A percentile compares a stretch with the other conserved stretches of the same genome.
Conservation (phyloP, 2,113 vertebrate species). For the Gulo gulo region DNA sequence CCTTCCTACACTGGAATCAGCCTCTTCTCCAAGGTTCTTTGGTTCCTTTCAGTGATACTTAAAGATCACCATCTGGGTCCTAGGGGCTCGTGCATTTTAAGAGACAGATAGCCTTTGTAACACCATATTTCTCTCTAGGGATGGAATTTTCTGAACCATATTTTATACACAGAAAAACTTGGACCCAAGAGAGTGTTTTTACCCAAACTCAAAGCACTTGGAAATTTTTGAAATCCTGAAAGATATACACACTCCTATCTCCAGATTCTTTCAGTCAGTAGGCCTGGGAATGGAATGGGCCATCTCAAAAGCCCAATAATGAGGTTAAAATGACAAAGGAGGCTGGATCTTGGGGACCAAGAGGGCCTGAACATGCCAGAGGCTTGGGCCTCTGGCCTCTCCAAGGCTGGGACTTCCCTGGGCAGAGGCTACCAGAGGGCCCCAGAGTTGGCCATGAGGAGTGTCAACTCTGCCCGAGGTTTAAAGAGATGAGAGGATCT, state of each 20-base stretch:
- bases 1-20: background rate
- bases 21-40: background rate
- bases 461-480: background rate
- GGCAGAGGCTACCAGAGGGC: background rate
- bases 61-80: background rate
- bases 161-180: slow-evolving; percentile 29
- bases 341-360: background rate
- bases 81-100: background rate
- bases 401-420: background rate
- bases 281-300: background rate
- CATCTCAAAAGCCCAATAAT: background rate
- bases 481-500: background rate
- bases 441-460: too few relatives aligned
- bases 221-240: background rate
- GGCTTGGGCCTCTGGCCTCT: background rate
- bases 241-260: background rate
- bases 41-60: background rate
- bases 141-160: background rate
- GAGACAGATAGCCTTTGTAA: background rate
- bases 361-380: background rate
- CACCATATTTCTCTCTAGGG: background rate
- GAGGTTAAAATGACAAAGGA: background rate
- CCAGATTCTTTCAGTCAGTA: background rate
- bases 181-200: background rate
- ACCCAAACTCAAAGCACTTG: background rate